Conservation (phyloP, 2,888 invertebrate species). For the Melanophora roralis region DNA sequence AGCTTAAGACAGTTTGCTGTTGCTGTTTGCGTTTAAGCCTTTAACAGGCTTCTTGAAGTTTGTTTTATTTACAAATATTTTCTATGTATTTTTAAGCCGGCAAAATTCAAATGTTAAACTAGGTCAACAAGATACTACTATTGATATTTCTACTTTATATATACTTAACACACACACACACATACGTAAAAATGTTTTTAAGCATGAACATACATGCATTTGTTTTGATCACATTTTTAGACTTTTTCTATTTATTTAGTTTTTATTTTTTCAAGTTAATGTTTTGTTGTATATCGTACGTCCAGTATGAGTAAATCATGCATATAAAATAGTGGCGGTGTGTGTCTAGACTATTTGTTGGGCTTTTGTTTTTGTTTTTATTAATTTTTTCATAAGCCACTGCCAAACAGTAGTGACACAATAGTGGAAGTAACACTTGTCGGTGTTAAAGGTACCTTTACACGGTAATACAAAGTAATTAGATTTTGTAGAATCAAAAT, state of each 20-base stretch:
- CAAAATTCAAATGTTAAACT: conserved; percentile 74
- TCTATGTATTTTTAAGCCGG: conserved; percentile 68
- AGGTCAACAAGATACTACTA: conserved; percentile 74
- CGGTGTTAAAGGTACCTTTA: too few species aligned
- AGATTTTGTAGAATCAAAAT: too few species aligned
- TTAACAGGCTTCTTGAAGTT: conserved; percentile 50
- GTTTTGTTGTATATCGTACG: conserved; percentile 9
- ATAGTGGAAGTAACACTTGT: conserved; percentile 45
- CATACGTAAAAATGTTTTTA: background rate
- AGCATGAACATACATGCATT: background rate
- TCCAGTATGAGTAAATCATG: conserved; percentile 36
- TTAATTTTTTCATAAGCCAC: conserved; percentile 48
- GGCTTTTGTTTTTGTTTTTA: conserved; percentile 14
- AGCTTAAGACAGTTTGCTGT: conserved; percentile 3
- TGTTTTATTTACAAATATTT: conserved; percentile 8
- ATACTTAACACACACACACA: background rate
- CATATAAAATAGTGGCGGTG: background rate
- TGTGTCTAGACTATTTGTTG: background rate
- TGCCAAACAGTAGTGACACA: conserved; percentile 53
- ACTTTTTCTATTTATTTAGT: conserved; percentile 26
- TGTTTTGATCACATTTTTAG: background rate
- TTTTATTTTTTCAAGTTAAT: too few species aligned
- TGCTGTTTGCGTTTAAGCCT: too few species aligned
- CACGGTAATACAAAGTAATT: too few species aligned
- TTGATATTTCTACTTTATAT: conserved; percentile 46